Percentiles rank a stretch among this genome's conserved stretches.
Conservation (phyloP, 2,888 invertebrate species). For the Brachypalpus laphriformis region DNA sequence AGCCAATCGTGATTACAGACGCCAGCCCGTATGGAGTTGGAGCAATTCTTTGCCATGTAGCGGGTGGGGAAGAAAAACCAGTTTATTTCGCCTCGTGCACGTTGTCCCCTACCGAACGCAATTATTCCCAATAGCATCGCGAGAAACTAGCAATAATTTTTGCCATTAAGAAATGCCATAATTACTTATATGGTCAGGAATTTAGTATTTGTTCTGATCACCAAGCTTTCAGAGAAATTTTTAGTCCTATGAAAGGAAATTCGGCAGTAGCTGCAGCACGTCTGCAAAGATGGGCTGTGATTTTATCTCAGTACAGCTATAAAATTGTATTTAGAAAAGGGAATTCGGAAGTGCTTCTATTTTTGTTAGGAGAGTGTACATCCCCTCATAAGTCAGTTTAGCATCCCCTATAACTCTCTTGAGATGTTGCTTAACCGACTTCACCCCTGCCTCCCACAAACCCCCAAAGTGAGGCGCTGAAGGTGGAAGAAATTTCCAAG, state of each 20-base stretch:
- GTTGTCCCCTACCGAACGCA: constrained; percentile 71
- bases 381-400: too few relatives aligned
- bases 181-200: constrained; percentile 78
- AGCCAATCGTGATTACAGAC: constrained; percentile 41
- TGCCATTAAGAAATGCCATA: constrained; percentile 80
- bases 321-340: constrained; percentile 17
- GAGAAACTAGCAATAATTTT: constrained; percentile 79
- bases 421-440: too few relatives aligned
- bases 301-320: constrained; percentile 7
- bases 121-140: too few relatives aligned
- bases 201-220: constrained; percentile 67
- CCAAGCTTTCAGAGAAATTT: constrained; percentile 12
- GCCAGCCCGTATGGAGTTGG: too few relatives aligned
- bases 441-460: too few relatives aligned
- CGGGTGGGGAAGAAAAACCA: constrained; percentile 50
- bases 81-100: constrained; percentile 56
- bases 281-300: constrained; percentile 6
- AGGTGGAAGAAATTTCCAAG: too few relatives aligned
- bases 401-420: too few relatives aligned
- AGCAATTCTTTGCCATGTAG: constrained; percentile 46
- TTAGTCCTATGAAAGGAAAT: constrained; percentile 22
- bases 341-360: too few relatives aligned
- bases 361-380: too few relatives aligned
- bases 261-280: constrained; percentile 17
- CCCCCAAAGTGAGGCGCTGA: too few relatives aligned